A percentile compares a stretch with the other conserved stretches of the same genome.
phyloP scores from a whole-genome alignment of 2,113 vertebrate species.

The Pseudolaguvia tuberculata region DNA sequence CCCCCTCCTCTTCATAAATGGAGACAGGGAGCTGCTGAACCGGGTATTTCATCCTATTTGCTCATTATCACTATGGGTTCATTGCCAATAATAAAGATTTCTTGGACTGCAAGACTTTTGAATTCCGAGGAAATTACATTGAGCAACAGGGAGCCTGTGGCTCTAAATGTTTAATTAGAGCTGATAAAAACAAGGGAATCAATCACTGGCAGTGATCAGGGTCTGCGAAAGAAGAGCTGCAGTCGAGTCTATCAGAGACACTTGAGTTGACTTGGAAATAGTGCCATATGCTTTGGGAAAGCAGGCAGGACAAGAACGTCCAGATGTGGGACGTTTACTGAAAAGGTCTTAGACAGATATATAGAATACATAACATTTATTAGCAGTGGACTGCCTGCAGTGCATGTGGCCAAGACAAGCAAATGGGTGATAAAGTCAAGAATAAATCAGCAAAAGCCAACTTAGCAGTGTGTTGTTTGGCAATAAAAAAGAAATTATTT shows the following conservation, averaged over 20 bases:
- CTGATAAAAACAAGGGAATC: conserved; percentile 56
- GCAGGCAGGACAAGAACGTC: conserved; percentile 22
- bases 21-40: conserved; percentile 49
- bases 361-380: conserved; percentile 15
- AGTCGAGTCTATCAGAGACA: conserved; percentile 25
- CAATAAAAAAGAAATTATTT: too few species aligned
- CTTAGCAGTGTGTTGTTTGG: background rate
- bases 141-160: conserved; percentile 50
- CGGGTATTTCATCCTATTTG: conserved; percentile 50
- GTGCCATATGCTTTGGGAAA: conserved; percentile 29
- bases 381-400: conserved; percentile 4
- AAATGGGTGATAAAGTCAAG: conserved; percentile 28
- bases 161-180: conserved; percentile 62
- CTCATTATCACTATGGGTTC: conserved; percentile 49
- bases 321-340: conserved; percentile 28
- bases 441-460: conserved; percentile 23
- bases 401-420: conserved; percentile 12
- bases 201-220: conserved; percentile 51
- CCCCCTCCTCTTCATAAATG: conserved; percentile 28
- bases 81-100: conserved; percentile 62
- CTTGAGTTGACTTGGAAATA: conserved; percentile 39
- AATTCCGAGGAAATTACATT: conserved; percentile 58
- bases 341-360: background rate
- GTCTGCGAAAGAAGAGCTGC: conserved; percentile 36
- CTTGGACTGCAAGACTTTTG: conserved; percentile 51